Percentiles rank a stretch among this genome's conserved stretches.
Conservation (phyloP, 2,113 vertebrate species). For the Pseudolaguvia tuberculata region DNA sequence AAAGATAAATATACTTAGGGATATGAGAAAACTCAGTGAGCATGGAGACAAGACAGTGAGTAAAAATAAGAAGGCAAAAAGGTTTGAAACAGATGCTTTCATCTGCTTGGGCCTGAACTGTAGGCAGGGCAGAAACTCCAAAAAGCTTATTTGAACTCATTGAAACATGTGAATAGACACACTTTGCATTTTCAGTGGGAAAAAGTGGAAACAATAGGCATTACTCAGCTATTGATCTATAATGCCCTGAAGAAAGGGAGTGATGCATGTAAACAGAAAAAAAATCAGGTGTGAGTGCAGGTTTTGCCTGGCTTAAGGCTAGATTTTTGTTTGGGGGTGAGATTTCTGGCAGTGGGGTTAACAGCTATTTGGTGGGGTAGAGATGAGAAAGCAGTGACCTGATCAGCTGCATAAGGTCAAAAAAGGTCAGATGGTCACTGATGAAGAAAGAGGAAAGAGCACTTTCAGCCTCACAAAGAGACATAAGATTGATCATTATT, state of each 20-base stretch:
- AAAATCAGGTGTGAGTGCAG: slow-evolving; percentile 71
- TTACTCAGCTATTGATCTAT: slow-evolving; percentile 52
- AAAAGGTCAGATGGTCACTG: slow-evolving; percentile 52
- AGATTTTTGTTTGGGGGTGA: slow-evolving; percentile 41
- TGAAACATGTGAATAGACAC: not conserved
- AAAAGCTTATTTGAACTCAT: slow-evolving; percentile 14
- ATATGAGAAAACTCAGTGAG: slow-evolving; percentile 49
- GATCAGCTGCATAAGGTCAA: slow-evolving; percentile 54
- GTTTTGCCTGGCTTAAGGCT: slow-evolving; percentile 52
- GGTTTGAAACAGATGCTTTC: slow-evolving; percentile 53
- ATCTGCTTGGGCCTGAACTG: not conserved
- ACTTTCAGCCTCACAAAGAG: slow-evolving; percentile 51
- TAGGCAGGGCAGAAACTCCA: not conserved
- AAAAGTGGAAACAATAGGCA: slow-evolving; percentile 53
- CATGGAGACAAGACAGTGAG: slow-evolving; percentile 12
- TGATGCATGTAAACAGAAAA: slow-evolving; percentile 55
- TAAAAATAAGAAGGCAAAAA: slow-evolving; percentile 33
- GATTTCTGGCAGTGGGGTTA: slow-evolving; percentile 35
- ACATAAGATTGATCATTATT: slow-evolving; percentile 58
- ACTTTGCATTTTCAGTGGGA: slow-evolving; percentile 13
- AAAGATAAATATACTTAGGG: slow-evolving; percentile 70
- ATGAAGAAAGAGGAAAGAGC: slow-evolving; percentile 50
- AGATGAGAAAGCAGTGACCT: slow-evolving; percentile 53
- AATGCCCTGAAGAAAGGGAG: slow-evolving; percentile 43
- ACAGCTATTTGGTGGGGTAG: slow-evolving; percentile 35